Conservation (phyloP, 2,888 invertebrate genomes). For the Myathropa florea region DNA sequence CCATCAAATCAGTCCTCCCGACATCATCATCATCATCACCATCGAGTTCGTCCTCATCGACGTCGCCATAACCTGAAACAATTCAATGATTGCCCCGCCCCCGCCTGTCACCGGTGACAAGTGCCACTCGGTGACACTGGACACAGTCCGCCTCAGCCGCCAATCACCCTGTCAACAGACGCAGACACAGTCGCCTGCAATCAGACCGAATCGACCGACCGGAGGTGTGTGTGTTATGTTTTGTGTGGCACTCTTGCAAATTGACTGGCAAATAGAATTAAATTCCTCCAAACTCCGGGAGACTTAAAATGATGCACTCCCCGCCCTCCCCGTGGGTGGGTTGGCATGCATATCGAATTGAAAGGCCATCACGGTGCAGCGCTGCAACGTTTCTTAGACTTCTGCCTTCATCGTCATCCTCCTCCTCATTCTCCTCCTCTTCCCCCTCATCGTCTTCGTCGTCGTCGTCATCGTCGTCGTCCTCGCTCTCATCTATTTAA, state of each 20-base stretch:
- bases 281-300: conserved; percentile 25
- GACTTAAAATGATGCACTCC: conserved; percentile 7
- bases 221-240: conserved; percentile 1
- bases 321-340: not conserved
- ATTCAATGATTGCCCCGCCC: not conserved
- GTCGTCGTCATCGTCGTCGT: not conserved
- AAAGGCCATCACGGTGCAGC: not conserved
- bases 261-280: conserved; percentile 33
- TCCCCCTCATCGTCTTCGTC: not conserved
- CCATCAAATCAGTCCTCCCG: not conserved
- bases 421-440: not conserved
- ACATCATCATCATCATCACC: not conserved
- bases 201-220: conserved; percentile 16
- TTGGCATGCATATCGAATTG: conserved; percentile 10
- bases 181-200: conserved; percentile 21
- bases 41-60: not conserved
- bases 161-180: conserved; percentile 58
- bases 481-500: conserved; percentile 29
- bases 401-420: not conserved
- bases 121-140: conserved; percentile 27
- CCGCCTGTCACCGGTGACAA: conserved; percentile 31
- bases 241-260: conserved; percentile 23
- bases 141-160: conserved; percentile 48
- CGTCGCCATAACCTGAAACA: not conserved
- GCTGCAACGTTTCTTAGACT: not conserved